phyloP scores from a whole-genome alignment of 2,797 vertebrate species.

The Alfaro cultratus region DNA sequence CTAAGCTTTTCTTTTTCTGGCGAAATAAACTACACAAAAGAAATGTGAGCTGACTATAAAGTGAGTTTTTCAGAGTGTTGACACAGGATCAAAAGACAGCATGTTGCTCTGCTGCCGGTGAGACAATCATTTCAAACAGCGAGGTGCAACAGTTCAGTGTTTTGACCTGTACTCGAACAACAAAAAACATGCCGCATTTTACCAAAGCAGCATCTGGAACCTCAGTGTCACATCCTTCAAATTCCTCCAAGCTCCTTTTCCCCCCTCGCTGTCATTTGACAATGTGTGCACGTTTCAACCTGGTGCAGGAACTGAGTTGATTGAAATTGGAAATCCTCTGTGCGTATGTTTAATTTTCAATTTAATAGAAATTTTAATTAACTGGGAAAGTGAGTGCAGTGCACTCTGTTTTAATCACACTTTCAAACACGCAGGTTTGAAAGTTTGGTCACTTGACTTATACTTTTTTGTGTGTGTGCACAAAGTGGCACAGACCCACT shows the following conservation, averaged over 20 bases:
- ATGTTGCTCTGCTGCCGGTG: neutral
- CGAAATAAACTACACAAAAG: neutral
- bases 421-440: neutral
- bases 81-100: neutral
- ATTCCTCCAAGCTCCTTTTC: neutral
- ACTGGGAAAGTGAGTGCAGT: neutral
- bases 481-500: neutral
- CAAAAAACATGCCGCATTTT: neutral
- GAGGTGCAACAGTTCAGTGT: neutral
- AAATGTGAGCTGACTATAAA: neutral
- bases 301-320: neutral
- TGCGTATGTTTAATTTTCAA: neutral
- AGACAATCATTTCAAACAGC: neutral
- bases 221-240: neutral
- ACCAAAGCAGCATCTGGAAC: neutral
- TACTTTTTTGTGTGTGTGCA: neutral
- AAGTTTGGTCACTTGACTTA: neutral
- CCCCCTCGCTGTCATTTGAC: neutral
- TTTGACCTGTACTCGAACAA: neutral
- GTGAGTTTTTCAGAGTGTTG: conserved; percentile 1
- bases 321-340: neutral
- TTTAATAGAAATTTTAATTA: conserved; percentile 1
- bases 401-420: neutral
- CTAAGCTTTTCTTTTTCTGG: neutral
- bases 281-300: neutral